Percentiles rank a stretch among this genome's conserved stretches.
Conservation (phyloP, 2,797 vertebrate genomes). For the Sciurus carolinensis region DNA sequence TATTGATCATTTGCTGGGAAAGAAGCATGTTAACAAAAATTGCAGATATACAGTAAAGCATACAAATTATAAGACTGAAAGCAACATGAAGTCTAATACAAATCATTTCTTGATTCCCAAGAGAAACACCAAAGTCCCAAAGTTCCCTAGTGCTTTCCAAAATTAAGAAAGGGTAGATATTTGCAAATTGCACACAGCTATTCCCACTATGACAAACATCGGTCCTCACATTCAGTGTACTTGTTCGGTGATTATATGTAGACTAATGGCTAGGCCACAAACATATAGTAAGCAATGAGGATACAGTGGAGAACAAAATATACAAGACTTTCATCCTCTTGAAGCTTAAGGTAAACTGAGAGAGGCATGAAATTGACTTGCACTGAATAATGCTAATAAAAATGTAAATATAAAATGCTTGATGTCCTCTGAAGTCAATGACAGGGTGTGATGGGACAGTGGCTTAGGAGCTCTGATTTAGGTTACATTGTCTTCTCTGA, state of each 20-base stretch:
- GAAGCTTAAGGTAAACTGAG: neutral
- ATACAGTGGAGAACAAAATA: neutral
- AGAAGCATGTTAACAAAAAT: neutral
- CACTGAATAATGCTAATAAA: neutral
- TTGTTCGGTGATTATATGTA: neutral
- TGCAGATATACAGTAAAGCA: neutral
- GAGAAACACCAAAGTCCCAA: neutral
- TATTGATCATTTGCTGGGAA: neutral
- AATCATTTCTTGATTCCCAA: neutral
- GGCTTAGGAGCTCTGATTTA: neutral
- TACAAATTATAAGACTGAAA: neutral
- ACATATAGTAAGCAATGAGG: neutral
- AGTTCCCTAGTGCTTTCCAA: conserved; percentile 11
- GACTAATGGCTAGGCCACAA: neutral
- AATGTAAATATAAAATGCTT: neutral
- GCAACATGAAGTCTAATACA: neutral
- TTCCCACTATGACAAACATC: neutral
- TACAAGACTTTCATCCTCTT: neutral
- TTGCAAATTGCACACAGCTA: neutral
- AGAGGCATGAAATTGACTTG: neutral
- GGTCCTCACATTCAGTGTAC: neutral
- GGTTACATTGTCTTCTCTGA: neutral
- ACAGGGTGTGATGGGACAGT: neutral
- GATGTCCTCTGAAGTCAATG: neutral
- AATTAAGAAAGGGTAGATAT: neutral